These are phyloP conservation scores for Enteromius paludinosus DNA, from an alignment of 2,797 vertebrate genomes.

Conservation along the genomic window DNA sequence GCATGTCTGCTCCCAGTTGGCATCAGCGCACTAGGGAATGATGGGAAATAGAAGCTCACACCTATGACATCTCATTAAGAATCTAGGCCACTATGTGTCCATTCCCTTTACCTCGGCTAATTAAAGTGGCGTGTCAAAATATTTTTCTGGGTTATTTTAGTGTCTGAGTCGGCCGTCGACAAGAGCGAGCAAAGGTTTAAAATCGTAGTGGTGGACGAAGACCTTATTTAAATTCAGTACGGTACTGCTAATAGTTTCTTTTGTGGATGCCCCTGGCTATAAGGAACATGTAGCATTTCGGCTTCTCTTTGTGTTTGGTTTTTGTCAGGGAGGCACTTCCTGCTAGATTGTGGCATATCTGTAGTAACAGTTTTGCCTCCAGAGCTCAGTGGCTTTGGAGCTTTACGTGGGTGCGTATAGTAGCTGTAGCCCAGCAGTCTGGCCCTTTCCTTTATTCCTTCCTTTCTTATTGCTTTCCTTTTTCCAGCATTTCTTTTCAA, in stretches of 20 bases:
- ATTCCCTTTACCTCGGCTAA: slow-evolving; percentile 54
- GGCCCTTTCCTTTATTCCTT: slow-evolving; percentile 30
- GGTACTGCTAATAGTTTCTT: background rate
- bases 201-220: background rate
- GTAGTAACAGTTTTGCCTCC: slow-evolving; percentile 34
- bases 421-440: slow-evolving; percentile 22
- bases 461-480: background rate
- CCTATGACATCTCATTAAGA: slow-evolving; percentile 60
- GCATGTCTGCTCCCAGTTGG: slow-evolving; percentile 20
- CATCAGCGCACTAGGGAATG: slow-evolving; percentile 30
- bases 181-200: slow-evolving; percentile 26
- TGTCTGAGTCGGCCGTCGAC: slow-evolving; percentile 25
- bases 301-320: background rate
- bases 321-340: slow-evolving; percentile 13
- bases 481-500: slow-evolving; percentile 38
- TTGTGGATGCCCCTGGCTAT: slow-evolving; percentile 13
- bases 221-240: slow-evolving; percentile 15
- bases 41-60: slow-evolving; percentile 49
- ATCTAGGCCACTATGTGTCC: slow-evolving; percentile 58
- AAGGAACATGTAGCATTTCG: background rate
- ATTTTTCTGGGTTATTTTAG: slow-evolving; percentile 49
- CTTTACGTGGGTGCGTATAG: slow-evolving; percentile 32
- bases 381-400: slow-evolving; percentile 25
- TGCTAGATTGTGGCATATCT: slow-evolving; percentile 20
- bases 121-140: slow-evolving; percentile 54